Conservation (phyloP, 2,113 vertebrate species). For the Erythrocercus mccallii region DNA sequence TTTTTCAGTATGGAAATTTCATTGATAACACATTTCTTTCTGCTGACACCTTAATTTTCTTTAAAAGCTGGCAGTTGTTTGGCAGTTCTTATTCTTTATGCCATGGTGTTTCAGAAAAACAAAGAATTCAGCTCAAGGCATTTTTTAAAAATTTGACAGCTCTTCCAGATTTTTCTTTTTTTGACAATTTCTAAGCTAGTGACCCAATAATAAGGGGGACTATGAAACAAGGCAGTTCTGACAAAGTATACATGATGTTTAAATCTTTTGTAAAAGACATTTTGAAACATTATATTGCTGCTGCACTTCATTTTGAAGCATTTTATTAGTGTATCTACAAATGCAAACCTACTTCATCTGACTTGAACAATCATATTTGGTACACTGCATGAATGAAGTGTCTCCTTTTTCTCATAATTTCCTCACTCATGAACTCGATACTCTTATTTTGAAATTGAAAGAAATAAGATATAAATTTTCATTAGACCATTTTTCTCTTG, state of each 20-base stretch:
- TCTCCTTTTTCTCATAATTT: neutral
- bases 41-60: neutral
- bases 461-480: neutral
- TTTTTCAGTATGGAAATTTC: neutral
- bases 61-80: neutral
- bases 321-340: neutral
- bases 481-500: neutral
- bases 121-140: constrained; percentile 7
- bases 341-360: neutral
- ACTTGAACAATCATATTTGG: neutral
- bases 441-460: neutral
- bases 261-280: neutral
- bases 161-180: neutral
- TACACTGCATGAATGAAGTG: neutral
- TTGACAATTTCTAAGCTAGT: neutral
- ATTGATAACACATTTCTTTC: neutral
- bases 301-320: neutral
- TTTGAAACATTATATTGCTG: neutral
- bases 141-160: neutral
- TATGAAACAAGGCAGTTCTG: constrained; percentile 5
- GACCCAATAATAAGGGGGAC: neutral
- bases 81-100: neutral
- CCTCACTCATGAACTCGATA: neutral
- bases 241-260: neutral
- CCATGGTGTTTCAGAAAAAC: neutral